Conservation (phyloP, 2,888 invertebrate genomes). For the Leptopilina syphax region DNA sequence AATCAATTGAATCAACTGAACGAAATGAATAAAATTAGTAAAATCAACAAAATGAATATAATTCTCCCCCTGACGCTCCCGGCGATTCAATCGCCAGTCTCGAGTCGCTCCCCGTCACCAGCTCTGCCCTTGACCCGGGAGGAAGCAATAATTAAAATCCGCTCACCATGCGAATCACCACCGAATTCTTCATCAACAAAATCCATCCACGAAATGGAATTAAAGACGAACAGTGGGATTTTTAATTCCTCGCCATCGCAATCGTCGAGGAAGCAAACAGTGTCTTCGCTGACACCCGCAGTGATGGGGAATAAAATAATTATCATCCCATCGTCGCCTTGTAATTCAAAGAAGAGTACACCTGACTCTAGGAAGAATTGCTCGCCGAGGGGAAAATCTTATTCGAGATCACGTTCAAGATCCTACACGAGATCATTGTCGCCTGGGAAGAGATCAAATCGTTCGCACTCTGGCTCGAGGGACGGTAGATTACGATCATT, state of each 20-base stretch:
- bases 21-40: too few relatives aligned
- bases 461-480: constrained; percentile 46
- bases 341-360: constrained; percentile 58
- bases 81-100: constrained; percentile 63
- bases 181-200: constrained; percentile 54
- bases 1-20: too few relatives aligned
- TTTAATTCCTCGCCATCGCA: too few relatives aligned
- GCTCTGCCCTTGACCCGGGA: constrained; percentile 70
- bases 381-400: constrained; percentile 63
- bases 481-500: constrained; percentile 60
- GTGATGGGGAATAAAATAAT: neutral
- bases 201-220: neutral
- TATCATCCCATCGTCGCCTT: constrained; percentile 22
- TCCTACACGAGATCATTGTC: constrained; percentile 68
- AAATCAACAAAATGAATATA: too few relatives aligned
- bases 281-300: too few relatives aligned
- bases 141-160: constrained; percentile 66
- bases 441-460: constrained; percentile 63
- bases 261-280: constrained; percentile 31
- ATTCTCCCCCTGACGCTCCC: constrained; percentile 46
- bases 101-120: constrained; percentile 72
- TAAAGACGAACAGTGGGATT: too few relatives aligned
- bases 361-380: constrained; percentile 55
- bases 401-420: constrained; percentile 62
- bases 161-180: constrained; percentile 67